Base-by-base conservation (phyloP, 2,797 vertebrate genomes). In the Muraenolepis orangiensis region DNA sequence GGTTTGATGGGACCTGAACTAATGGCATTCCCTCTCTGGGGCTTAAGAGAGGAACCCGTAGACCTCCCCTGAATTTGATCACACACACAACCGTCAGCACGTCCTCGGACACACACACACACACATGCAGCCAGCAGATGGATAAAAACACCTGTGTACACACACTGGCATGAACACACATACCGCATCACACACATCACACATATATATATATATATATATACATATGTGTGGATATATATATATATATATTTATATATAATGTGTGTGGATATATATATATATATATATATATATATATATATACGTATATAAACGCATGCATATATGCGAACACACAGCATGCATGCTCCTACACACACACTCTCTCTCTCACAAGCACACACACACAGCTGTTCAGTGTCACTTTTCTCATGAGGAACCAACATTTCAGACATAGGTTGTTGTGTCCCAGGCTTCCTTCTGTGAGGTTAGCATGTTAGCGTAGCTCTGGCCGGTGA, bases 1-100 rank as follows among this genome's bases (percentile, higher is more conserved):
- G 72, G 80, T 80, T 87, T 86, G 78, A 82, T 69, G 78, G 81
- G 85, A 85, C 82, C 77, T 84, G 77, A 89, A 87, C 78, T 78
- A 86, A 86, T 87, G 75, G 76, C 31, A 51, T 82, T 89, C 85
- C 76, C 74, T 70, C 23, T 70, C 30, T n/a, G 71, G 80, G 77
- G 82, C 75, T 71, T 30, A 38, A n/a, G 66, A 72, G 78, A 64
- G 80, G 74, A 80, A 76, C 77, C 23, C 67, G 4, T 16, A 83
- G 84, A 85, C 85, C 86, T 82, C 85, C 80, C 79, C 76, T 40
- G 74, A 83, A 74, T 81, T 46, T 40, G 38, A 69, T 31, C 67
- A 31, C 18, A 31, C 38, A 29, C 70, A 30, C 70, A 71, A 46
- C 29, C 67, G 16, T 29, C 64, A 30, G 28, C 40, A 51, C 13